Percentiles rank a stretch among this genome's conserved stretches.
These are phyloP conservation scores for Enteromius paludinosus DNA, from an alignment of 2,797 vertebrate species.

Conservation along the genomic window DNA sequence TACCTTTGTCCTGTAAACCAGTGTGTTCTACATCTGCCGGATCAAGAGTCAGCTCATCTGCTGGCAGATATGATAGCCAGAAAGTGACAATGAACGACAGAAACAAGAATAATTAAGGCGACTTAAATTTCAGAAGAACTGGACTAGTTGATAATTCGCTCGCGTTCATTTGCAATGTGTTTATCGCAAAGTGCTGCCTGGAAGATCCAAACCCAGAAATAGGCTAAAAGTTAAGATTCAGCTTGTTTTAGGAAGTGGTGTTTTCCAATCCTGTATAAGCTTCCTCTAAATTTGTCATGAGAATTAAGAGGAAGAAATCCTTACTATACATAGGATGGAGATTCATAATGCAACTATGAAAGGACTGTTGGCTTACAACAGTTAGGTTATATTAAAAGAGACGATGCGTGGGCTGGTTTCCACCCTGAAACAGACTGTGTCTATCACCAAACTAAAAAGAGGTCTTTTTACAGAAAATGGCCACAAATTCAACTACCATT, in stretches of 20 bases:
- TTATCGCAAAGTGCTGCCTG: neutral
- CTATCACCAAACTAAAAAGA: neutral
- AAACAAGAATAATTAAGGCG: slow-evolving; percentile 9
- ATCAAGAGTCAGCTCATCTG: slow-evolving; percentile 38
- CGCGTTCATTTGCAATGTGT: neutral
- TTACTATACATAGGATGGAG: slow-evolving; percentile 39
- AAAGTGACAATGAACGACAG: slow-evolving; percentile 14
- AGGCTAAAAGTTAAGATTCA: slow-evolving; percentile 29
- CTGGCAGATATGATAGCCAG: slow-evolving; percentile 24
- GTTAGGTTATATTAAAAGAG: neutral
- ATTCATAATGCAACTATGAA: slow-evolving; percentile 25
- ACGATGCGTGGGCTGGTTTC: neutral
- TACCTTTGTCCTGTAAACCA: slow-evolving; percentile 76
- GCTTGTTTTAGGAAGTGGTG: slow-evolving; percentile 48
- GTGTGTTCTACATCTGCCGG: slow-evolving; percentile 35
- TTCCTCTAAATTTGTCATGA: slow-evolving; percentile 47
- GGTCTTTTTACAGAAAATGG: neutral
- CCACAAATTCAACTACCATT: neutral
- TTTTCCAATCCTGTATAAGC: slow-evolving; percentile 45
- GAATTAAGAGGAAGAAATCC: slow-evolving; percentile 50
- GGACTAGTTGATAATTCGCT: neutral
- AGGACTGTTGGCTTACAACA: neutral
- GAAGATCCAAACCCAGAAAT: slow-evolving; percentile 5
- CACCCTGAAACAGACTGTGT: neutral
- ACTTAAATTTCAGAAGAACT: neutral